These are phyloP conservation scores for Chrosomus eos DNA, from an alignment of 2,797 vertebrate genomes.

Conservation along the genomic window DNA sequence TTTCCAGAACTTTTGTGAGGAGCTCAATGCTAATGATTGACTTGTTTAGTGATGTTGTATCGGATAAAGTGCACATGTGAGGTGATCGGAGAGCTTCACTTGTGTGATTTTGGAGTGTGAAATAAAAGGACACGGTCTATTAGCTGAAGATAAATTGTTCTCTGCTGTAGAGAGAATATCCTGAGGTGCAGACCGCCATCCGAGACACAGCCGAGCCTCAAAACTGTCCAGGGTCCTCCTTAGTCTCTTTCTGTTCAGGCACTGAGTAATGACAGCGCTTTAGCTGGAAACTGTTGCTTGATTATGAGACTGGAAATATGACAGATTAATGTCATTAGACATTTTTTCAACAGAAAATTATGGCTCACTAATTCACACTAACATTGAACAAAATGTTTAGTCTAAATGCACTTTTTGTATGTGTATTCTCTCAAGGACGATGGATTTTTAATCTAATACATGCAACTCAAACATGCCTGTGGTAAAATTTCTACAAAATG, in stretches of 20 bases:
- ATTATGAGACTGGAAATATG: not conserved
- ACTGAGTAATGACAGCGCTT: not conserved
- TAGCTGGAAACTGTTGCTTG: not conserved
- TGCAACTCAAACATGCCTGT: not conserved
- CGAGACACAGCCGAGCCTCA: not conserved
- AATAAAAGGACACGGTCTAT: slow-evolving; percentile 24
- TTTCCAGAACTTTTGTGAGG: not conserved
- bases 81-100: slow-evolving; percentile 15
- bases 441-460: not conserved
- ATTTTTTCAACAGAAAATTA: not conserved
- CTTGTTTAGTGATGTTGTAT: not conserved
- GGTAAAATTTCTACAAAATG: not conserved
- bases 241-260: not conserved
- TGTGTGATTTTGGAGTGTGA: not conserved
- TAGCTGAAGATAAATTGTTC: slow-evolving; percentile 41
- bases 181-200: not conserved
- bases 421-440: not conserved
- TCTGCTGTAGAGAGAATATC: slow-evolving; percentile 30
- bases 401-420: not conserved
- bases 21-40: not conserved
- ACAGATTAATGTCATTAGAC: not conserved
- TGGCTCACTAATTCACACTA: not conserved
- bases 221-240: not conserved
- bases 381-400: not conserved
- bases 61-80: not conserved